A percentile compares a stretch with the other conserved stretches of the same genome.
Conservation (phyloP, 2,113 vertebrate genomes). For the Lonchura striata region DNA sequence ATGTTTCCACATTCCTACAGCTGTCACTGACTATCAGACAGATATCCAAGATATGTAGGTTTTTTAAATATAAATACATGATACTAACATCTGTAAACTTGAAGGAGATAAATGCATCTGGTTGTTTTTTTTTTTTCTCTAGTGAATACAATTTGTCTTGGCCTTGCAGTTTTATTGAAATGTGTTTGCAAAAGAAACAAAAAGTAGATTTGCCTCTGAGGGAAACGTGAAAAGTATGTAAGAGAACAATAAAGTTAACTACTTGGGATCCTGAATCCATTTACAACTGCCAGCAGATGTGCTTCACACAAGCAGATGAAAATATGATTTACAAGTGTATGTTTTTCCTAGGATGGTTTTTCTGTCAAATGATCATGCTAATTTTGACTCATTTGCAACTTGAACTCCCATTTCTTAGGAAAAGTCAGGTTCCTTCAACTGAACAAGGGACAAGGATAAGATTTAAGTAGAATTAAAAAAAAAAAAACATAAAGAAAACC, state of each 20-base stretch:
- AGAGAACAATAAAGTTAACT: slow-evolving; percentile 34
- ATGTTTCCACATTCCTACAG: slow-evolving; percentile 53
- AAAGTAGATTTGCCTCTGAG: neutral
- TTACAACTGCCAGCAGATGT: slow-evolving; percentile 47
- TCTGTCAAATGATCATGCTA: neutral
- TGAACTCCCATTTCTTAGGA: neutral
- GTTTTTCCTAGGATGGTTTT: neutral
- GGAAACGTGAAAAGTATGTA: neutral
- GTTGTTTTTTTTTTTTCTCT: neutral
- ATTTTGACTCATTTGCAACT: neutral
- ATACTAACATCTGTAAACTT: neutral
- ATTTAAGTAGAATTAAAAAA: neutral
- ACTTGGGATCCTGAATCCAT: slow-evolving; percentile 19
- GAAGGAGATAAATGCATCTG: neutral
- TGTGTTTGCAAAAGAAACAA: slow-evolving; percentile 6
- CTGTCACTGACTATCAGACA: neutral
- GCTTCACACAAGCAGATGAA: neutral
- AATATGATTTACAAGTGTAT: neutral
- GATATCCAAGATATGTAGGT: neutral
- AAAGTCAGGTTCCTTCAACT: neutral
- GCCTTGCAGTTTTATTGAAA: neutral
- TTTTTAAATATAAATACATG: neutral
- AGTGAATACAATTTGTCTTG: neutral
- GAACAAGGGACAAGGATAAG: neutral
- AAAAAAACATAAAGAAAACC: neutral